Evolutionary conservation across 2,888 invertebrate species (phyloP).

Genomic region (Diaphora mendica): DNA sequence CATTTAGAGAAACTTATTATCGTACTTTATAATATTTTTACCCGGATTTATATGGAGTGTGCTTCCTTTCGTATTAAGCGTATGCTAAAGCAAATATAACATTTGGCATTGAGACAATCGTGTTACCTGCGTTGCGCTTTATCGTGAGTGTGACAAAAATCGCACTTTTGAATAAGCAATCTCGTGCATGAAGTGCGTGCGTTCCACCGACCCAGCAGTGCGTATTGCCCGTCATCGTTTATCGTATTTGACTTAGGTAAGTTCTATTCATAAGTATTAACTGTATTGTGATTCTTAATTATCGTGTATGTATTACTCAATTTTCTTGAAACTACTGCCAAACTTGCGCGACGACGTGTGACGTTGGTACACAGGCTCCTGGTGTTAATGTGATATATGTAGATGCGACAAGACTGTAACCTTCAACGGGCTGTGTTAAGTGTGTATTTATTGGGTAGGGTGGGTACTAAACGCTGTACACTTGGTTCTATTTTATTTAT

Average conservation of each 20-base stretch:
- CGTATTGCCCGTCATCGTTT: conserved; percentile 66
- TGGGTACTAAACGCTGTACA: conserved; percentile 43
- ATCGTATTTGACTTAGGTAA: conserved; percentile 75
- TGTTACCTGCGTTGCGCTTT: conserved; percentile 27
- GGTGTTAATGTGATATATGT: conserved; percentile 70
- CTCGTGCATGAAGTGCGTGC: conserved; percentile 13
- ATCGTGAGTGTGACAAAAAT: conserved; percentile 21
- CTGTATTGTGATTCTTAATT: conserved; percentile 84
- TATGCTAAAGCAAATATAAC: conserved; percentile 26
- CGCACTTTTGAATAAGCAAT: conserved; percentile 10
- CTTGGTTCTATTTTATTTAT: conserved; percentile 52
- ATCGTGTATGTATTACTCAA: conserved; percentile 73
- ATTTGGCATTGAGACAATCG: conserved; percentile 13
- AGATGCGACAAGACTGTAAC: conserved; percentile 63
- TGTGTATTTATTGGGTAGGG: conserved; percentile 52
- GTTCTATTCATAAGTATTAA: conserved; percentile 82
- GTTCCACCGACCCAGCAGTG: conserved; percentile 54
- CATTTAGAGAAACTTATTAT: conserved; percentile 23
- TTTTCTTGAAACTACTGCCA: conserved; percentile 76
- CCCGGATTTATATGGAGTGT: conserved; percentile 18
- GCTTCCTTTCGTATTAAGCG: conserved; percentile 24
- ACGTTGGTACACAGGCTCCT: conserved; percentile 61
- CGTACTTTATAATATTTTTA: conserved; percentile 15
- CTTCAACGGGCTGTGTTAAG: conserved; percentile 64
- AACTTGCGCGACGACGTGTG: conserved; percentile 62